Evolutionary conservation across 2,113 vertebrate species (phyloP).

Genomic region (Halcyon malimbica): DNA sequence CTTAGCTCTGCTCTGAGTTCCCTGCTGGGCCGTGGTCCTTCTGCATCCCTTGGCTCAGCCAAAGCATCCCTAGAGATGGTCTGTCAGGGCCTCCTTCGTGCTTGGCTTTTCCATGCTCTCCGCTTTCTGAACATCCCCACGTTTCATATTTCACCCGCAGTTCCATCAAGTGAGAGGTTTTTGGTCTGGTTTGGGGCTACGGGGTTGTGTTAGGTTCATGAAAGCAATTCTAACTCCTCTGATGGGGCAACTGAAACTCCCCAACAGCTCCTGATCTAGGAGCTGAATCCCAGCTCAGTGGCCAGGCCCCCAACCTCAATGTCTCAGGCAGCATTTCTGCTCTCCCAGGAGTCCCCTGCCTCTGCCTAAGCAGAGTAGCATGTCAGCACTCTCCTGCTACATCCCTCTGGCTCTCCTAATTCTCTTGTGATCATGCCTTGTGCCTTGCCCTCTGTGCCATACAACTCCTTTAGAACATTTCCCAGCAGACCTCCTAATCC

Average conservation of each 20-base stretch:
- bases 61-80: neutral
- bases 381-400: neutral
- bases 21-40: neutral
- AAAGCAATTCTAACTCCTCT: neutral
- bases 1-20: neutral
- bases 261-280: neutral
- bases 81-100: neutral
- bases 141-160: neutral
- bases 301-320: neutral
- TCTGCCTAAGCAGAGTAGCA: neutral
- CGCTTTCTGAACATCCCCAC: neutral
- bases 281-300: neutral
- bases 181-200: neutral
- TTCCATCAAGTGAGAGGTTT: rapidly evolving
- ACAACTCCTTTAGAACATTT: neutral
- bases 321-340: neutral
- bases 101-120: neutral
- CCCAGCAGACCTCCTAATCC: neutral
- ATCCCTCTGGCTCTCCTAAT: constrained; percentile 12
- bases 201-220: neutral
- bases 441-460: neutral
- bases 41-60: neutral
- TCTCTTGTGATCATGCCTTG: neutral
- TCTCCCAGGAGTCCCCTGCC: neutral
- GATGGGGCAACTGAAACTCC: neutral